Percentiles rank a stretch among this genome's conserved stretches.
Evolutionary conservation across 1,140 invertebrate genomes (phyloP).

Genomic region (Drosophila guanche): DNA sequence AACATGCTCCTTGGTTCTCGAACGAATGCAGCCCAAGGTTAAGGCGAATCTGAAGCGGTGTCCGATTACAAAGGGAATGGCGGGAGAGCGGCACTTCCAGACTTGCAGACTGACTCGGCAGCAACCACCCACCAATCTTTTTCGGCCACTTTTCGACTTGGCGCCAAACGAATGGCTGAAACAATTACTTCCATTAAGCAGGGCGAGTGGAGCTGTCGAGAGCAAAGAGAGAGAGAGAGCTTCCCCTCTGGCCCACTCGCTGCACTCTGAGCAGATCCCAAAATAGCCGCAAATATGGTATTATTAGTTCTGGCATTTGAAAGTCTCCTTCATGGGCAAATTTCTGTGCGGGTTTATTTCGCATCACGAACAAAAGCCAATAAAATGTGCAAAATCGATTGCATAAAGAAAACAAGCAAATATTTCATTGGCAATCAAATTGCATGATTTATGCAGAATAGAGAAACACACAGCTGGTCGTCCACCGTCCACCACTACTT

Average conservation of each 20-base stretch:
- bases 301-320: slow-evolving; percentile 28
- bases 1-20: not conserved
- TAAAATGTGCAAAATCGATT: slow-evolving; percentile 74
- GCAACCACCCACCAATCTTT: slow-evolving; percentile 1
- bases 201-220: not conserved
- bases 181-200: slow-evolving; percentile 12
- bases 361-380: slow-evolving; percentile 36
- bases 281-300: slow-evolving; percentile 42
- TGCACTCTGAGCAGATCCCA: slow-evolving; percentile 12
- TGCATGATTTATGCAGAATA: slow-evolving; percentile 69
- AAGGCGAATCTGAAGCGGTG: slow-evolving; percentile 4
- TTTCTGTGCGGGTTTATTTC: slow-evolving; percentile 2
- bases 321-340: slow-evolving; percentile 3
- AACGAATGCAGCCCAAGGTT: slow-evolving; percentile 25
- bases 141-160: slow-evolving; percentile 25
- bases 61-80: slow-evolving; percentile 1
- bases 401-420: slow-evolving; percentile 52
- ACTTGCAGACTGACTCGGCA: slow-evolving; percentile 3
- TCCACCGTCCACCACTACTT: not conserved
- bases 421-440: slow-evolving; percentile 66
- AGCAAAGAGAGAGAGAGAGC: too few relatives aligned
- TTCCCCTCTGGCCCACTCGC: too few relatives aligned
- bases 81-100: slow-evolving; percentile 6
- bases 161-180: slow-evolving; percentile 36
- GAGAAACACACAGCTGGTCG: slow-evolving; percentile 30